Evolutionary conservation across 2,888 invertebrate species (phyloP), one percentile per base, ranked within the genome.

Genomic region (Ormyrus labotus): DNA sequence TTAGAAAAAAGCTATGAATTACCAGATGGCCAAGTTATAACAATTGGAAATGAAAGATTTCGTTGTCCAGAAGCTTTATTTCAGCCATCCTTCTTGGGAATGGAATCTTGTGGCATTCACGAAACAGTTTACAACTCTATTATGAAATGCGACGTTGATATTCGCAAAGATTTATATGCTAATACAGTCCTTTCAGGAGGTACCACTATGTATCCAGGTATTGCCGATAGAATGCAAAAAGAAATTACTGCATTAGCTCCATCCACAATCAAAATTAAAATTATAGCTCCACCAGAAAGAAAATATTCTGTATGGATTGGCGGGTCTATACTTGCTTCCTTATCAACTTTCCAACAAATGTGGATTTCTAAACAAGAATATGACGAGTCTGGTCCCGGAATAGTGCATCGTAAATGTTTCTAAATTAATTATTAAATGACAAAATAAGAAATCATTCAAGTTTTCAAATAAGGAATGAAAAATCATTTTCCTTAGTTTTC

Each of bases 241-340:
- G 98, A 98, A 93, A 97, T 98, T 93, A 97, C 97, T 84, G 95
- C 97, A 81, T 93, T 98, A 85, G 97, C 97, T 85, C 97, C 97
- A 88, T 95, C 96, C 84, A 96, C 97, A 91, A 97, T 97, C 94
- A 97, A 97, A 93, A 97, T 97, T 93, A 97, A 96, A 94, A 97
- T 97, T 93, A 97, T 97, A 92, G 97, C 97, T 87, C 97, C 97
- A 77, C 97, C 98, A 84, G 98, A 98, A 94, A 94, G 98, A 91
- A 98, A 98, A 92, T 98, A 98, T 94, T 98, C 98, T 89, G 98
- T 98, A 86, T 98, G 98, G 98, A 98, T 98, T 94, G 98, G 98
- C 91, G 98, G 98, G 86, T 98, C 98, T 91, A 98, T 98, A 93
- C 93, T 98, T 90, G 97, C 98, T 77, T 97, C 97, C 9, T 92